These are phyloP conservation scores for Rhinolophus sinicus DNA, from an alignment of 2,113 vertebrate species.

Conservation along the genomic window DNA sequence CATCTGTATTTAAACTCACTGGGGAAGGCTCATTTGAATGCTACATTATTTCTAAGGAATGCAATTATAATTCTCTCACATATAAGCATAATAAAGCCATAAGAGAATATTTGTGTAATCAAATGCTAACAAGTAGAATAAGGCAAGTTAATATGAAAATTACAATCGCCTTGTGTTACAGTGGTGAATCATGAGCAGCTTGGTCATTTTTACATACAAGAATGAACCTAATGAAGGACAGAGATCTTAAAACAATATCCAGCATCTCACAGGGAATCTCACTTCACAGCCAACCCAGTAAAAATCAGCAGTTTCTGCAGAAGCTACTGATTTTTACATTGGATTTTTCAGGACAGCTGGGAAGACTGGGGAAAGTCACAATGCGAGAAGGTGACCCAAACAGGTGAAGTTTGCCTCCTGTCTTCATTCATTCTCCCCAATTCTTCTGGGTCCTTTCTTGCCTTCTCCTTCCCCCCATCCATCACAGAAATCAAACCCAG, in stretches of 20 bases:
- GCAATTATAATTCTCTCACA: constrained; percentile 3
- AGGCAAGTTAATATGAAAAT: constrained; percentile 32
- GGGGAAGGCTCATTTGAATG: constrained; percentile 19
- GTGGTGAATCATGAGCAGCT: neutral
- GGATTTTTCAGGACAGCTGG: neutral
- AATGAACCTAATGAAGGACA: neutral
- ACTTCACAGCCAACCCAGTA: neutral
- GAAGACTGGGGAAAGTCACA: neutral
- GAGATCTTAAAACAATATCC: neutral
- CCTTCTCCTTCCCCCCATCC: accelerated
- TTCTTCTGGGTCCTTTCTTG: neutral
- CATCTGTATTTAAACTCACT: neutral
- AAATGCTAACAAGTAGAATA: constrained; percentile 42
- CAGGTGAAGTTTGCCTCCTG: neutral
- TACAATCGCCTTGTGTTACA: neutral
- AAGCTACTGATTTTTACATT: neutral
- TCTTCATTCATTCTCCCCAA: neutral
- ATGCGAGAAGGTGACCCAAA: neutral
- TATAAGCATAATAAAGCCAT: constrained; percentile 23
- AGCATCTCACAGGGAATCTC: neutral
- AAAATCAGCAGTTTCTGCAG: neutral
- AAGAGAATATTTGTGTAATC: constrained; percentile 47
- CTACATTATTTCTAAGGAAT: constrained; percentile 24
- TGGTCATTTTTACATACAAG: neutral
- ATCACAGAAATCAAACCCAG: neutral